Evolutionary conservation across 2,113 vertebrate genomes (phyloP), one percentile per base, ranked within the genome.

Genomic region (Indicator maculatus): DNA sequence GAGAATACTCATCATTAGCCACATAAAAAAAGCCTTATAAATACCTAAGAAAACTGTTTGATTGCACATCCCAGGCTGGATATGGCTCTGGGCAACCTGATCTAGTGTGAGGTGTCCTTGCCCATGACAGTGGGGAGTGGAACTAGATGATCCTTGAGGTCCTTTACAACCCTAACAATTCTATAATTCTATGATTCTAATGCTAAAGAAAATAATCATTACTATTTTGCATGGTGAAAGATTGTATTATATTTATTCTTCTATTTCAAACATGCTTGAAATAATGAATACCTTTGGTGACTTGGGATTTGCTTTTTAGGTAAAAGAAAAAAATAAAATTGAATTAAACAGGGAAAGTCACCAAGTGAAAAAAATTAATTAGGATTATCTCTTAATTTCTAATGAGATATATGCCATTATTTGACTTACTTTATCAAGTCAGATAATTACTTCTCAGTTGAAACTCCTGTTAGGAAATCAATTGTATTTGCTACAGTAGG

Each of bases 381-480:
- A 90, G 28, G 75, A 93, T 91, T 93, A 84, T 88, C 20, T 78
- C 28, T 83, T 84, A 96, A 67, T 80, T 94, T 86, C 26, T 95
- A 45, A 76, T 90, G 66, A 93, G 19, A 89, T 90, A 73, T 83
- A 70, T 53, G 82, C 38, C 31, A 88, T 36, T 92, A 36, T 94
- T 81, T 93, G 16, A 69, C 73, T 94, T 65, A 72, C 23, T 95
- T 86, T 93, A 86, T 78, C 50, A 81, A 58, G 30, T 30, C 36
- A 72, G 23, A 78, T 80, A 88, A 76, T 60, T 78, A 50, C 6
- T 90, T 81, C 39, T 65, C 26, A 53, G 10, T 17, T 88, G 36
- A 89, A 75, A 5, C 7, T 91, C 23, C 44, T 69, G 9, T 26
- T 47, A 55, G 16, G 70, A 94, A 71, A 83, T 6, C 27, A 45